These are phyloP conservation scores for Glaucopsyche alexis DNA, from an alignment of 2,888 invertebrate species.

Conservation along the genomic window DNA sequence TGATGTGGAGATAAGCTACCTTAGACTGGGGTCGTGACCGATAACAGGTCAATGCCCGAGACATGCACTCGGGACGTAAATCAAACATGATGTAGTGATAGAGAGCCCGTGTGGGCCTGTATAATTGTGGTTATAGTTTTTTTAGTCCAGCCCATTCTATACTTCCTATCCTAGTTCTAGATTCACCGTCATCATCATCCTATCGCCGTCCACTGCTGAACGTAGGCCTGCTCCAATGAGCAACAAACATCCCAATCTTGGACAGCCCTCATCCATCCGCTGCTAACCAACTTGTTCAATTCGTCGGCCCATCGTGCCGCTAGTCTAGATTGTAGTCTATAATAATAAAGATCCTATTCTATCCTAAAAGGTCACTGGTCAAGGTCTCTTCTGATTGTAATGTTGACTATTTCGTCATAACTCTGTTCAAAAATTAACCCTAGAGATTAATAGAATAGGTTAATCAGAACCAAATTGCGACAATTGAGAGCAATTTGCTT, in stretches of 20 bases:
- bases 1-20: not conserved
- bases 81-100: not conserved
- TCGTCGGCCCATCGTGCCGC: too few species aligned
- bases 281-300: too few species aligned
- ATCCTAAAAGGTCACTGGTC: not conserved
- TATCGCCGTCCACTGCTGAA: too few species aligned
- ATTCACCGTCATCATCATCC: too few species aligned
- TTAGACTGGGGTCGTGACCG: not conserved
- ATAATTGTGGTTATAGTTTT: too few species aligned
- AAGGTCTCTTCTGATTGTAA: not conserved
- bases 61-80: not conserved
- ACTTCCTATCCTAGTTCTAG: too few species aligned
- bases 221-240: too few species aligned
- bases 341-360: too few species aligned
- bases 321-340: too few species aligned
- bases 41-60: not conserved
- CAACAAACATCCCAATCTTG: too few species aligned
- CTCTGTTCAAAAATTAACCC: not conserved
- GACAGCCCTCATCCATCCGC: too few species aligned
- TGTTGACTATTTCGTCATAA: not conserved
- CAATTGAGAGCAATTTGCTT: slow-evolving; percentile 1
- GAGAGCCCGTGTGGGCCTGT: not conserved
- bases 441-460: not conserved
- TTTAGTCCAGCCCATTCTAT: too few species aligned
- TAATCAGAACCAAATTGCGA: not conserved